Base-by-base conservation (phyloP, 2,888 invertebrate species). In the Pyralis farinalis region DNA sequence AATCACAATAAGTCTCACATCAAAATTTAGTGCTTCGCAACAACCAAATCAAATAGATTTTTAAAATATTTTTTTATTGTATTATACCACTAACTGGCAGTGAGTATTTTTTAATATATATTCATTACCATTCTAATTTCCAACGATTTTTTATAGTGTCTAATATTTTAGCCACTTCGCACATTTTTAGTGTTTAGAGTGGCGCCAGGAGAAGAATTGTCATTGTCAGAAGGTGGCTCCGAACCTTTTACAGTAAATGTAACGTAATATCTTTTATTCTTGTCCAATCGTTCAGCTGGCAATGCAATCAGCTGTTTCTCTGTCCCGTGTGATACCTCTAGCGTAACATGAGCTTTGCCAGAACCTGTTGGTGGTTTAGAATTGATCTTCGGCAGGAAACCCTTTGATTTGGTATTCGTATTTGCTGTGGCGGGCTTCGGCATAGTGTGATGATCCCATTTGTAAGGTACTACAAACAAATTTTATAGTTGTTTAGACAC, bases 201-300 rank as follows among this genome's bases (percentile, higher is more conserved):
- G 61, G 70, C 79, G 61, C 60, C 89, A 53, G 68, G 77, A 11
- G 83, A 74, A 7, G 72, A 65, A 37, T 84, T 89, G 33, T 90
- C 89, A 43, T 82, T 90, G 34, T 92, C 92, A 0, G 87, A 86
- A n/a, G 90, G 85, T 20, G 88, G 88, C 44, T 89, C 89, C 1
- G 91, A 91, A 37, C 95, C 95, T 76, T 95, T 95, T 2, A 97
- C 96, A 21, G 97, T 97, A 71, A 97, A 97, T 36, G 97, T 97
- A 44, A 97, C 97, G 76, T 96, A 97, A 82, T 97, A 97, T 68
- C 96, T 91, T 80, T 97, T 97, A 71, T 95, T 96, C 69, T 94
- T 95, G 74, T 97, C 96, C 60, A 97, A 83, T 71, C 93, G 93
- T 65, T 97, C 96, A 11, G 96, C 94, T 38, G 97, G 97, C 74